Percentiles rank a stretch among this genome's conserved stretches.
These are phyloP conservation scores for Cenopis cana DNA, from an alignment of 2,888 invertebrate species.

Conservation along the genomic window DNA sequence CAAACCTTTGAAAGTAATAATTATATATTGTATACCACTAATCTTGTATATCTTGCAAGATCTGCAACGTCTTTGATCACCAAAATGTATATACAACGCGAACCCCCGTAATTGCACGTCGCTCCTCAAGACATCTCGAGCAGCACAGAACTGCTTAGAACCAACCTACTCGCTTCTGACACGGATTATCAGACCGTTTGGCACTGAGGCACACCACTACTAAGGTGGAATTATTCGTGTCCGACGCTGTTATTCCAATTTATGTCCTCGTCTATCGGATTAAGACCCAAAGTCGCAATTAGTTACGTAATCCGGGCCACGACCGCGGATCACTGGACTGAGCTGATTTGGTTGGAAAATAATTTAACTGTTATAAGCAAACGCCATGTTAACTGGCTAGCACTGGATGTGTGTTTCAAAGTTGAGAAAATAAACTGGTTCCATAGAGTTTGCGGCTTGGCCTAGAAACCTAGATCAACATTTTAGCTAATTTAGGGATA, in stretches of 20 bases:
- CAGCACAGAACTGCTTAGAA: constrained; percentile 1
- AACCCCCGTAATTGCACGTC: constrained; percentile 33
- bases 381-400: constrained; percentile 4
- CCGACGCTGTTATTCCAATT: constrained; percentile 24
- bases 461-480: constrained; percentile 13
- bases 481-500: constrained; percentile 4
- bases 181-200: background rate
- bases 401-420: background rate
- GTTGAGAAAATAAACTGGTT: background rate
- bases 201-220: constrained; percentile 1
- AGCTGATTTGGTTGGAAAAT: constrained; percentile 28
- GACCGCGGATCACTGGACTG: constrained; percentile 18
- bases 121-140: constrained; percentile 14
- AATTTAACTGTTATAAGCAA: constrained; percentile 25
- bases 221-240: constrained; percentile 23
- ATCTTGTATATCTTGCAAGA: constrained; percentile 16
- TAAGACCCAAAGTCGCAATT: constrained; percentile 35
- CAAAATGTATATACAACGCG: constrained; percentile 28
- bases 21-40: background rate
- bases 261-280: constrained; percentile 31
- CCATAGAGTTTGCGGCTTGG: constrained; percentile 4
- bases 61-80: constrained; percentile 27
- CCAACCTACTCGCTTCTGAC: background rate
- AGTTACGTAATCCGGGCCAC: constrained; percentile 16
- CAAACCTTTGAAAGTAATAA: too few species aligned